These are phyloP conservation scores for Pseudolaguvia tuberculata DNA, from an alignment of 2,113 vertebrate genomes.

Conservation along the genomic window DNA sequence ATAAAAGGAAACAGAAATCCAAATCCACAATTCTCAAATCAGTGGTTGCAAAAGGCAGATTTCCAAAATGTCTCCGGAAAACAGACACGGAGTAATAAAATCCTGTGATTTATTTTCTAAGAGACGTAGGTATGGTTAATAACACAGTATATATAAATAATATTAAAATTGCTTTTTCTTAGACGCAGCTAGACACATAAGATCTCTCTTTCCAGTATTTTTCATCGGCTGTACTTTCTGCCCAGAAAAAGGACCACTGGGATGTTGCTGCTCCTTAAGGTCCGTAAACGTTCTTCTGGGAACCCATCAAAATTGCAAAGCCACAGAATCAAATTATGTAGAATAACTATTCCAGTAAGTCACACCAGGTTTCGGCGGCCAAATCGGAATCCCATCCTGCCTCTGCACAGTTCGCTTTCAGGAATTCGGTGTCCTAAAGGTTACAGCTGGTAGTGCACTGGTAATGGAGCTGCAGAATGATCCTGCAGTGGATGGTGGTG, in stretches of 20 bases:
- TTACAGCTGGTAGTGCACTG: conserved; percentile 33
- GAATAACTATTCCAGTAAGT: conserved; percentile 48
- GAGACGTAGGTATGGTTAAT: conserved; percentile 4
- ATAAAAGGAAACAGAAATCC: too few relatives aligned
- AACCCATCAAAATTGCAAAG: conserved; percentile 37
- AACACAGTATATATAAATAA: conserved; percentile 10
- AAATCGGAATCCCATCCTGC: conserved; percentile 33
- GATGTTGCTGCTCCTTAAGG: conserved; percentile 25
- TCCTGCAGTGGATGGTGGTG: conserved; percentile 40
- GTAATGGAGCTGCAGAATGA: conserved; percentile 38
- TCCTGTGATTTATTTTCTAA: conserved; percentile 20
- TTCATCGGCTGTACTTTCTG: conserved; percentile 11
- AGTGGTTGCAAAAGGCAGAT: conserved; percentile 2
- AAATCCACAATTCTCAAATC: neutral
- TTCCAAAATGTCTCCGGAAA: conserved; percentile 2
- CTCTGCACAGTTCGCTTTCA: conserved; percentile 34
- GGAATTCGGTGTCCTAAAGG: conserved; percentile 19
- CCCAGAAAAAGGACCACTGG: conserved; percentile 27
- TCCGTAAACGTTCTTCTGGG: conserved; percentile 21
- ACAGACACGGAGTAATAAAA: neutral
- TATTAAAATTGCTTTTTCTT: conserved; percentile 8
- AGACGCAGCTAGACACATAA: conserved; percentile 26
- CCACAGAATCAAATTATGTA: conserved; percentile 45
- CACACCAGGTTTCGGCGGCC: conserved; percentile 42
- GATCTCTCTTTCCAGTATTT: conserved; percentile 18